phyloP scores from a whole-genome alignment of 2,113 vertebrate species.

The Anguilla japonica region DNA sequence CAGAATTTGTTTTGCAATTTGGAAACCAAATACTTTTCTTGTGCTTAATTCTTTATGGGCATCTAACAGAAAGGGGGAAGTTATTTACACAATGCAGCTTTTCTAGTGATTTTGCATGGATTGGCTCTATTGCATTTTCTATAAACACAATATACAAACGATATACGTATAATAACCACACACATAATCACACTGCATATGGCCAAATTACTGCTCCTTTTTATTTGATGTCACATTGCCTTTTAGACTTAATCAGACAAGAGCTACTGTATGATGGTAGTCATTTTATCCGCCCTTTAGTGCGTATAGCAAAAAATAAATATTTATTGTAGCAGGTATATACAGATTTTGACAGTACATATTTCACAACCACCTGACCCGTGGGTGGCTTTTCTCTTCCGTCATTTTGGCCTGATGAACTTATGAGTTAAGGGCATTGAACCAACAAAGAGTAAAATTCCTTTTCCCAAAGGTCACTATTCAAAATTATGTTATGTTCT shows the following conservation, averaged over 20 bases:
- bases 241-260: neutral
- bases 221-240: neutral
- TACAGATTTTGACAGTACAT: slow-evolving; percentile 1
- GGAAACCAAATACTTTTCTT: neutral
- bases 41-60: neutral
- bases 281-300: neutral
- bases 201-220: neutral
- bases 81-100: neutral
- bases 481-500: slow-evolving; percentile 25
- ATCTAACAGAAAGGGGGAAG: neutral
- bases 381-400: neutral
- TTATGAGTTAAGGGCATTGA: slow-evolving; percentile 28
- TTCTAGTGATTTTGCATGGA: neutral
- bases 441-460: slow-evolving; percentile 33
- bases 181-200: neutral
- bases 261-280: neutral
- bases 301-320: neutral
- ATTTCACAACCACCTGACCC: neutral
- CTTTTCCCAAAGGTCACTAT: slow-evolving; percentile 25
- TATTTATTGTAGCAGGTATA: neutral
- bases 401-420: slow-evolving; percentile 3
- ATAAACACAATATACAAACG: neutral
- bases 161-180: neutral
- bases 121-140: neutral
- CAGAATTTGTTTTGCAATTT: neutral